phyloP scores from a whole-genome alignment of 2,888 invertebrate genomes.

The Ametastegia equiseti region DNA sequence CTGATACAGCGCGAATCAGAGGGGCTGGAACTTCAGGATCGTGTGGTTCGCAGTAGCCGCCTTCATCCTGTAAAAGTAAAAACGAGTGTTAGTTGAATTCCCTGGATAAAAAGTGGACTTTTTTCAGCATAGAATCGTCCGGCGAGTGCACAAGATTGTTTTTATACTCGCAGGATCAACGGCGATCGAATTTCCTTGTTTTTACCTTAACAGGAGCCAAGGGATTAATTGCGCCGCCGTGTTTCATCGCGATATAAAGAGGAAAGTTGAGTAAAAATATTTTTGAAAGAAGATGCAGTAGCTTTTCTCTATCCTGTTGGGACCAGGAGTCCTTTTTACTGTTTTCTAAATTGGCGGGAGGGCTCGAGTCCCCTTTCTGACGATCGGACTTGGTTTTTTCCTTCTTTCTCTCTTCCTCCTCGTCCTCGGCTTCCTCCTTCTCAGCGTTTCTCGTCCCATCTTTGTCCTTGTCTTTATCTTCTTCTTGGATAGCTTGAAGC shows the following conservation, averaged over 20 bases:
- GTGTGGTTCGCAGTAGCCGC: constrained; percentile 93
- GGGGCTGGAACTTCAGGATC: constrained; percentile 96
- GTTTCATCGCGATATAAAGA: constrained; percentile 91
- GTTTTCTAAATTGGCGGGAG: background rate
- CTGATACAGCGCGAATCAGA: constrained; percentile 92
- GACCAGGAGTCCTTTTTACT: constrained; percentile 79
- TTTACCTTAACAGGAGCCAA: constrained; percentile 71
- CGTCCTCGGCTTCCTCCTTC: constrained; percentile 71
- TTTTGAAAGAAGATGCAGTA: constrained; percentile 92
- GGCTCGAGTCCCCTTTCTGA: too few relatives aligned
- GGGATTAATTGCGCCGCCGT: constrained; percentile 80
- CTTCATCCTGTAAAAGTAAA: constrained; percentile 84
- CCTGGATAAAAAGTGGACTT: background rate
- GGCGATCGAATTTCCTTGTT: background rate
- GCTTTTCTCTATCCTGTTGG: constrained; percentile 90
- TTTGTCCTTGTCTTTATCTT: constrained; percentile 64
- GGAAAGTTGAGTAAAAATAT: constrained; percentile 94
- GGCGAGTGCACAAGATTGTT: background rate
- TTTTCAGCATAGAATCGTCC: background rate
- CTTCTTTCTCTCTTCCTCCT: constrained; percentile 61
- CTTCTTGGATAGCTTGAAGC: constrained; percentile 83
- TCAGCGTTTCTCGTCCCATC: constrained; percentile 67
- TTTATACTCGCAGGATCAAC: background rate
- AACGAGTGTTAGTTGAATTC: too few relatives aligned
- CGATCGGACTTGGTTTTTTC: constrained; percentile 70